phyloP scores from a whole-genome alignment of 2,797 vertebrate genomes.

The Bovichtus variegatus region DNA sequence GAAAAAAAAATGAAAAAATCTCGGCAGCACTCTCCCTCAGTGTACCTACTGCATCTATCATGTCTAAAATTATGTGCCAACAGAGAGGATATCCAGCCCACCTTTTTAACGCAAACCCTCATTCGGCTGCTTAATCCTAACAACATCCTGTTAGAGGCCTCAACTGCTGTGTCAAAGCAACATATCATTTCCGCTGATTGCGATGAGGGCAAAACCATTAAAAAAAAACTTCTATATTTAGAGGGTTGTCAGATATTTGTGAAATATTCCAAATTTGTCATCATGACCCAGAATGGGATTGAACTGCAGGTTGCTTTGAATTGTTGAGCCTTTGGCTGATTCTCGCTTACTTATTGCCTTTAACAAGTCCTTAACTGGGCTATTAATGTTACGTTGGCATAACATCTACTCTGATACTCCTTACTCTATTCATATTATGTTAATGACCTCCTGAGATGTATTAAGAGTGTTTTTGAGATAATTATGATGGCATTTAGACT shows the following conservation, averaged over 20 bases:
- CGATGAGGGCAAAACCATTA: constrained; percentile 34
- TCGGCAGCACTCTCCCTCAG: constrained; percentile 18
- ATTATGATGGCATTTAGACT: constrained; percentile 53
- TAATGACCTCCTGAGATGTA: constrained; percentile 7
- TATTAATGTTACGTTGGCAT: background rate
- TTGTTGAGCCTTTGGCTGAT: background rate
- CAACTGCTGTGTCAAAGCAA: constrained; percentile 53
- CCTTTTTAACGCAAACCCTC: constrained; percentile 55
- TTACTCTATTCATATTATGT: background rate
- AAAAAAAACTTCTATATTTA: constrained; percentile 35
- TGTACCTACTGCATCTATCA: constrained; percentile 50
- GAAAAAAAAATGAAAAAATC: constrained; percentile 16
- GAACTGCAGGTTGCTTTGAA: constrained; percentile 1
- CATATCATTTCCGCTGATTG: constrained; percentile 42
- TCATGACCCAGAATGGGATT: constrained; percentile 15
- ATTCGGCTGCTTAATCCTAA: constrained; percentile 59
- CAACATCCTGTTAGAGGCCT: constrained; percentile 62
- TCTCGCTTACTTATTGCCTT: background rate
- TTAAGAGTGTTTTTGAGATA: constrained; percentile 22
- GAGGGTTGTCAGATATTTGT: constrained; percentile 6
- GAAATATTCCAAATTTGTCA: constrained; percentile 15
- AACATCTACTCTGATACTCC: background rate
- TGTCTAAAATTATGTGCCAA: constrained; percentile 62
- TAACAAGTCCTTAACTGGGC: background rate
- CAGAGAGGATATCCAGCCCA: constrained; percentile 57